Conservation (phyloP, 2,888 invertebrate genomes). For the Drosophila imparisetae region DNA sequence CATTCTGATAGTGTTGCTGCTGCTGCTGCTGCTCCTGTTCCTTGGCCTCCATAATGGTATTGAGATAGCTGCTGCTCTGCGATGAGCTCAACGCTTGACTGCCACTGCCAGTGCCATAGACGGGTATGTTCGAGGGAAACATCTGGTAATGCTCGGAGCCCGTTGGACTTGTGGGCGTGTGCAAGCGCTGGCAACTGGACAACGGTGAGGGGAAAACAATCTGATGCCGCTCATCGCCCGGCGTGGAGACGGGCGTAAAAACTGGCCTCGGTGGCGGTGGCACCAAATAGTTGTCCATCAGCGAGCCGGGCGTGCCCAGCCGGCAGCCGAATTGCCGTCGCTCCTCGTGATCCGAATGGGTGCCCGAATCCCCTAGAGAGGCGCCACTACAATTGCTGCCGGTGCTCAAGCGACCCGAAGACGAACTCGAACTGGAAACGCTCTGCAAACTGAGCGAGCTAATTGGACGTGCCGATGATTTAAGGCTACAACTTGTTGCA, state of each 20-base stretch:
- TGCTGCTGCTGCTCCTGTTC: conserved; percentile 77
- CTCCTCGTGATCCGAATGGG: conserved; percentile 93
- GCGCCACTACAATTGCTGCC: conserved; percentile 90
- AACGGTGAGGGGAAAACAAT: conserved; percentile 82
- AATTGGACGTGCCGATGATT: conserved; percentile 86
- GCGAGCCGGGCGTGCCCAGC: conserved; percentile 80
- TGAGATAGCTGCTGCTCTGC: conserved; percentile 82
- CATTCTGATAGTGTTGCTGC: conserved; percentile 72
- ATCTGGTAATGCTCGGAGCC: conserved; percentile 83
- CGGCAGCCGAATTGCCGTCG: conserved; percentile 85
- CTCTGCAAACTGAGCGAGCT: conserved; percentile 89
- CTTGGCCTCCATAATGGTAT: conserved; percentile 84
- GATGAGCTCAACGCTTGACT: conserved; percentile 75
- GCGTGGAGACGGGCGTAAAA: conserved; percentile 83
- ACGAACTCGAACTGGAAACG: conserved; percentile 88
- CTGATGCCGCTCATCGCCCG: conserved; percentile 84
- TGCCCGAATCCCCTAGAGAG: conserved; percentile 93
- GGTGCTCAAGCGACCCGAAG: conserved; percentile 92
- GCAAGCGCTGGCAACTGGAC: conserved; percentile 79
- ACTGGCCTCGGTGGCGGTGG: conserved; percentile 88
- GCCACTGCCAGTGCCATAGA: conserved; percentile 77
- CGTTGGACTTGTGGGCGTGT: conserved; percentile 83
- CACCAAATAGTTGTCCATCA: conserved; percentile 87
- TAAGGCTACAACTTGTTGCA: conserved; percentile 81
- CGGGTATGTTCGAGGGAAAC: conserved; percentile 85